Evolutionary conservation across 2,113 vertebrate species (phyloP), one percentile per base, ranked within the genome.

Genomic region (Enhydra lutris): DNA sequence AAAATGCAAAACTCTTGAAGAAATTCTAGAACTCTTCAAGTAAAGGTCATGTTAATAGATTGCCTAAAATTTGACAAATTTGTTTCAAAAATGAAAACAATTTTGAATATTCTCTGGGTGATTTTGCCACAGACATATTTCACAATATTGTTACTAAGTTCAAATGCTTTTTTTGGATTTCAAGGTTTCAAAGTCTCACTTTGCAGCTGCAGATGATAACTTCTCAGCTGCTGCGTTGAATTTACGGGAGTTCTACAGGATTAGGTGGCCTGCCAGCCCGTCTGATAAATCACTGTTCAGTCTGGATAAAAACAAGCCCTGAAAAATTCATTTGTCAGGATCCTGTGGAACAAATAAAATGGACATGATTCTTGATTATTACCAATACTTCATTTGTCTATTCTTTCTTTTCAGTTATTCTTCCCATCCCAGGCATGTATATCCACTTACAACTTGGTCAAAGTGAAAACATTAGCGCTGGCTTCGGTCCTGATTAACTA

Each of bases 91-190:
- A 67, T 45, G 34, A 34, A 85, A 96, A 87, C 15, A 76, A 87
- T 94, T 94, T 84, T 93, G 29, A 71, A 47, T 85, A 84, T 81
- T 89, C 26, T 78, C 39, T 86, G 74, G 17, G 52, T 95, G 85
- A 78, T 81, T 76, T 92, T 94, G 67, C 31, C 59, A 86, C 17
- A 94, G 85, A 85, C 6, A 24, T 36, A 83, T 98, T 97, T 95
- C 89, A 80, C 74, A 95, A 96, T 47, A 45, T 31, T 93, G 21
- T 67, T 67, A 24, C 52, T 61, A 89, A 93, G 55, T 96, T 95
- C 83, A 96, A 80, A 45, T 94, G 83, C 6, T 85, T 26, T 89
- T 95, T 57, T 67, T 36, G 65, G 67, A 45, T 86, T 91, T 94
- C 83, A 55, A 9, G 17, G 29, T 86, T 97, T 93, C 67, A 69